A percentile compares a stretch with the other conserved stretches of the same genome.
phyloP scores from a whole-genome alignment of 1,140 invertebrate species.

The Caerostris extrusa region DNA sequence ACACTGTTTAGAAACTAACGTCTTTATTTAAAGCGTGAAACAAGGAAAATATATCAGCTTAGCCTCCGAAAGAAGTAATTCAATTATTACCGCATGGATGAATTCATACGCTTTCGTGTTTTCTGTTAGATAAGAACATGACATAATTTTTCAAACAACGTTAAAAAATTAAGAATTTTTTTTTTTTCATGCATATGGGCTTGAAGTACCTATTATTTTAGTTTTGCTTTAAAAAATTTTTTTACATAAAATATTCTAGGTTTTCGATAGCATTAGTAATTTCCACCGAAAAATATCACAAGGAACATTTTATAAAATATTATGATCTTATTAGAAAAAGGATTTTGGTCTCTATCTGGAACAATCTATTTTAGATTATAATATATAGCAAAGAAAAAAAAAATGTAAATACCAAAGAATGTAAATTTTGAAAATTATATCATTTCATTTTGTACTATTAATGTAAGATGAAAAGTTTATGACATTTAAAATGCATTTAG shows the following conservation, averaged over 20 bases:
- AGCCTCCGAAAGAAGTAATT: slow-evolving; percentile 57
- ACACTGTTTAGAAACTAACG: slow-evolving; percentile 52
- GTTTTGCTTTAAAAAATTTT: background rate
- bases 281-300: slow-evolving; percentile 19
- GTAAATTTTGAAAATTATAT: too few relatives aligned
- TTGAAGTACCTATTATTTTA: background rate
- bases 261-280: slow-evolving; percentile 42
- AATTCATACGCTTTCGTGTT: slow-evolving; percentile 56
- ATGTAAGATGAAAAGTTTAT: too few relatives aligned
- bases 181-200: slow-evolving; percentile 23
- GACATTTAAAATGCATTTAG: too few relatives aligned
- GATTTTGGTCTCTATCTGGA: background rate
- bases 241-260: background rate
- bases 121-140: slow-evolving; percentile 26
- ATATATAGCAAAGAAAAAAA: background rate
- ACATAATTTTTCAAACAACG: background rate
- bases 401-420: too few relatives aligned
- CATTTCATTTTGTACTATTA: too few relatives aligned
- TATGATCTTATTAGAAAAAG: background rate
- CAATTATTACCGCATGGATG: slow-evolving; percentile 45
- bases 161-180: slow-evolving; percentile 48
- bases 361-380: background rate
- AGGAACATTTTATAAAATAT: slow-evolving; percentile 17
- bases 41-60: slow-evolving; percentile 65
- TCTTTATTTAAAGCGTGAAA: slow-evolving; percentile 50